Base-by-base conservation (phyloP, 1,140 invertebrate species). In the Papilio glaucus region DNA sequence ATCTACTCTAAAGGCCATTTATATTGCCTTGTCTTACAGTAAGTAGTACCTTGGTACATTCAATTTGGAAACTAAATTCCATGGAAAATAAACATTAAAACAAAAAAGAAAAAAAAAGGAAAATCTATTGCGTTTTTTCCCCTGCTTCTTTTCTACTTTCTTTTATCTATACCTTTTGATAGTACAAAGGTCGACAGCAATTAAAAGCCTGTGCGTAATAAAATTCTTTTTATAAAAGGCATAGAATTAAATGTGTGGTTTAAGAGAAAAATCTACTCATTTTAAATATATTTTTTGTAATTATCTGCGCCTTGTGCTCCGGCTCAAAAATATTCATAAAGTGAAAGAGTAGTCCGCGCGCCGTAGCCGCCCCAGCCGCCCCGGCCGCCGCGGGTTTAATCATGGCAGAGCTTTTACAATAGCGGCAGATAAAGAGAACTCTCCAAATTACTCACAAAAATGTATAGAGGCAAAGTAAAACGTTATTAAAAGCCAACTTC, bases 321-420 rank as follows among this genome's bases (percentile, higher is more conserved):
- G 45, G 49, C 21, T 57, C 12, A 13, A 57, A 57, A 24, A 24
- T 57, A 57, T 57, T 57, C 49, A 57, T 57, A 57, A 57, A 57
- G 49, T 24, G 12, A 57, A 57, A 24, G 49, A 24, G 18, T 12
- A n/a, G n/a, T n/a, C n/a, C n/a, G n/a, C n/a, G n/a, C n/a, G n/a
- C n/a, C n/a, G n/a, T n/a, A n/a, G n/a, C n/a, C n/a, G n/a, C n/a
- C n/a, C n/a, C n/a, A n/a, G n/a, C n/a, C n/a, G n/a, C n/a, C 8
- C 21, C 13, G 21, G 12, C 18, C 21, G 45, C 6, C 15, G 18
- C 15, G 45, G 9, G 7, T 57, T 24, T 57, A 57, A 57, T 57
- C 24, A 57, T 24, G 21, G 9, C 49, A 21, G 9, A 5, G 18
- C 45, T 8, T 49, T 21, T 57, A 26, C 49, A 57, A 57, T 24